phyloP scores from a whole-genome alignment of 2,888 invertebrate genomes.

The Vannuccia rotundouncinata region DNA sequence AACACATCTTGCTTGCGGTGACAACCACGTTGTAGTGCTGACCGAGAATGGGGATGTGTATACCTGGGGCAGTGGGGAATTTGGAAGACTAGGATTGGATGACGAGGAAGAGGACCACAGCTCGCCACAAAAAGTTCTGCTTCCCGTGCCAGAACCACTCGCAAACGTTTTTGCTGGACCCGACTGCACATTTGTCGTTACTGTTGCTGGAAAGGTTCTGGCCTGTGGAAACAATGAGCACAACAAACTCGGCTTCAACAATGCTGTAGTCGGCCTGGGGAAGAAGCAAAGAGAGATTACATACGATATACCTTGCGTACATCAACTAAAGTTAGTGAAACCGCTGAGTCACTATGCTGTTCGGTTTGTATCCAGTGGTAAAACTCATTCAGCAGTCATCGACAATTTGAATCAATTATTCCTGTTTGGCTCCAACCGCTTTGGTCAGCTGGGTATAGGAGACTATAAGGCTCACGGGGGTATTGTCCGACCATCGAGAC shows the following conservation, averaged over 20 bases:
- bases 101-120: conserved; percentile 39
- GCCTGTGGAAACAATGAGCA: conserved; percentile 55
- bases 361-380: conserved; percentile 48
- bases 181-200: conserved; percentile 51
- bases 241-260: conserved; percentile 55
- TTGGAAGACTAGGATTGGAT: conserved; percentile 53
- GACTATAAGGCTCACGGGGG: conserved; percentile 47
- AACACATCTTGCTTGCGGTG: conserved; percentile 45
- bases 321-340: conserved; percentile 50
- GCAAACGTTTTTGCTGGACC: conserved; percentile 48
- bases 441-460: conserved; percentile 54
- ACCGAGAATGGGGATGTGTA: conserved; percentile 50
- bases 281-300: conserved; percentile 22
- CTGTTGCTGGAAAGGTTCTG: conserved; percentile 47
- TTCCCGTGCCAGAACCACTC: conserved; percentile 47
- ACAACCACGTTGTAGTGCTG: conserved; percentile 51
- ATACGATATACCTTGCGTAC: conserved; percentile 52
- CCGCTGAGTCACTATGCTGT: conserved; percentile 49
- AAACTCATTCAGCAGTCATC: conserved; percentile 52
- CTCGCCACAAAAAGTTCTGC: conserved; percentile 44
- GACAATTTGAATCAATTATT: conserved; percentile 51
- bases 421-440: conserved; percentile 53
- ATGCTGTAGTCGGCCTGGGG: conserved; percentile 48
- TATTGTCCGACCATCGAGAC: conserved; percentile 46
- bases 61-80: conserved; percentile 56